Percentiles rank a stretch among this genome's conserved stretches.
Conservation (phyloP, 2,113 vertebrate species). For the Pygoscelis adeliae region DNA sequence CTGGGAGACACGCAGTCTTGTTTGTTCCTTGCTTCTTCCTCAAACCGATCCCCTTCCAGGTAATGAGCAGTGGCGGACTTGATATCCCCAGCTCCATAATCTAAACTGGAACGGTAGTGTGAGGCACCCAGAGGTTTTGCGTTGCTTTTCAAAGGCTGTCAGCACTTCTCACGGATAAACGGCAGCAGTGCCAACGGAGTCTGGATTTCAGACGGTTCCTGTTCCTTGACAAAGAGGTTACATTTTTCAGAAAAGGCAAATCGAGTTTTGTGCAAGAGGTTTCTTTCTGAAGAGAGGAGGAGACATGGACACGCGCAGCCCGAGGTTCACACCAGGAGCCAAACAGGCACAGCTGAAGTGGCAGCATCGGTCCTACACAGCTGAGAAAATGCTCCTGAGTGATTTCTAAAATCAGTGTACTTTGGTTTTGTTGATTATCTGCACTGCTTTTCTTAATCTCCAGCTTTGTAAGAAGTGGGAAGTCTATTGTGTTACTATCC, state of each 20-base stretch:
- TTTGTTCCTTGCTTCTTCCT: not conserved
- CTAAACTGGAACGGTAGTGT: not conserved
- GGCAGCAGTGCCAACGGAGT: not conserved
- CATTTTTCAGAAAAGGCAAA: not conserved
- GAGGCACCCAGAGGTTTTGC: not conserved
- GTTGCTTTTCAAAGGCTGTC: not conserved
- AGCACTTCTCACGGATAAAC: not conserved
- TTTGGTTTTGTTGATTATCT: not conserved
- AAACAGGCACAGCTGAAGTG: not conserved
- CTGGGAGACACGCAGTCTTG: rapidly evolving
- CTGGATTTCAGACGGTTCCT: not conserved
- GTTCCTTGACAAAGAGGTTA: not conserved
- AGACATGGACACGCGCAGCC: rapidly evolving
- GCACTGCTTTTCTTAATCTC: conserved; percentile 4
- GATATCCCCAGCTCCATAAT: not conserved
- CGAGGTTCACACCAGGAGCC: not conserved
- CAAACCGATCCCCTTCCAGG: not conserved
- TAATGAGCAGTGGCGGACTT: not conserved
- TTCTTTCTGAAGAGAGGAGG: not conserved
- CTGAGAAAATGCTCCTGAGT: not conserved
- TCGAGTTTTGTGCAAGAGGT: not conserved
- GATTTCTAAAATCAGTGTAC: not conserved
- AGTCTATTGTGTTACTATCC: not conserved
- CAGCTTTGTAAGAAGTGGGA: not conserved
- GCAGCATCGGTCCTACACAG: rapidly evolving